These are phyloP conservation scores for Coendou prehensilis DNA, from an alignment of 2,797 vertebrate species.

Conservation along the genomic window DNA sequence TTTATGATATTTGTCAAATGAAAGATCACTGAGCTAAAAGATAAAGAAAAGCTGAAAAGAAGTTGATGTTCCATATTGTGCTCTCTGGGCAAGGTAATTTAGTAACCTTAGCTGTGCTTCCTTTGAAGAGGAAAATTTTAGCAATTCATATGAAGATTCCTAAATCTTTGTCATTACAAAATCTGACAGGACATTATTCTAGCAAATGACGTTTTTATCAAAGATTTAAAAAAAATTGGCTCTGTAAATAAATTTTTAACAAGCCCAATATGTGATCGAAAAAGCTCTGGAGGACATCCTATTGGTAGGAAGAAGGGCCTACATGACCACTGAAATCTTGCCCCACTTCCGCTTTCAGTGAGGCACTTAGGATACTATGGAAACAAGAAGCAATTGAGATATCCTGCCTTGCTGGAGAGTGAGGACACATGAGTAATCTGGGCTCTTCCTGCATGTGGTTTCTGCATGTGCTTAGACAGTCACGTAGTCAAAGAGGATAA, in stretches of 20 bases:
- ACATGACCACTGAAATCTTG: constrained; percentile 42
- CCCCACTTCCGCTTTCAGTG: constrained; percentile 34
- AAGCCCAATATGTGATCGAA: constrained; percentile 32
- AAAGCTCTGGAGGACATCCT: constrained; percentile 9
- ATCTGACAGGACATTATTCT: constrained; percentile 58
- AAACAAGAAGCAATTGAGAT: constrained; percentile 55
- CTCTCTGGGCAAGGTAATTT: constrained; percentile 28
- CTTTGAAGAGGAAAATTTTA: constrained; percentile 57
- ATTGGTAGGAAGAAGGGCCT: constrained; percentile 26
- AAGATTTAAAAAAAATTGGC: background rate
- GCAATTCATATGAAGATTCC: constrained; percentile 19
- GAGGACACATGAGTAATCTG: constrained; percentile 51
- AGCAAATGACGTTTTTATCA: constrained; percentile 4
- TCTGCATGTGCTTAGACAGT: constrained; percentile 56
- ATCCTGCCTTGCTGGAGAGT: background rate
- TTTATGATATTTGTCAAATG: constrained; percentile 10
- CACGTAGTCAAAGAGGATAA: constrained; percentile 35
- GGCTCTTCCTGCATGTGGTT: constrained; percentile 52
- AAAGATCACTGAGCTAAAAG: constrained; percentile 48
- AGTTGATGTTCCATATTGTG: background rate
- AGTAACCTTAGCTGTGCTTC: background rate
- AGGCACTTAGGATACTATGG: constrained; percentile 44
- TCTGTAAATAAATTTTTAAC: constrained; percentile 38
- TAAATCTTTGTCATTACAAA: constrained; percentile 61
- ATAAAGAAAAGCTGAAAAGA: constrained; percentile 17